phyloP scores from a whole-genome alignment of 2,797 vertebrate genomes.

The Gymnothorax reevesii region DNA sequence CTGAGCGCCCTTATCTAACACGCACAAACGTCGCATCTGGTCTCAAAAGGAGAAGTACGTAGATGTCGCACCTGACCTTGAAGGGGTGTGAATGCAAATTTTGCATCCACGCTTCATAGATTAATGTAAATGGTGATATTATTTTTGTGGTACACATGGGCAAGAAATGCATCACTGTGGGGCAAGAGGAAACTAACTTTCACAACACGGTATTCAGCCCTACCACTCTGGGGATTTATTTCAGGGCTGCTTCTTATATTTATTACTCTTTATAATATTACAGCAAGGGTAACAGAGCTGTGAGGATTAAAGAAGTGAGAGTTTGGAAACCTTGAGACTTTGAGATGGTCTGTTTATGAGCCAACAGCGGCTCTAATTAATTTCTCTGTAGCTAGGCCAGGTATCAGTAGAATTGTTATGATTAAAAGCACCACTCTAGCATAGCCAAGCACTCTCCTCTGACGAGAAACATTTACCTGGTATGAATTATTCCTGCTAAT shows the following conservation, averaged over 20 bases:
- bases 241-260: background rate
- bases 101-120: too few relatives aligned
- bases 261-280: background rate
- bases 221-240: background rate
- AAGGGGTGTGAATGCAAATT: too few relatives aligned
- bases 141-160: background rate
- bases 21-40: too few relatives aligned
- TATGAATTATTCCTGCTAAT: conserved; percentile 49
- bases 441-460: conserved; percentile 4
- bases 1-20: too few relatives aligned
- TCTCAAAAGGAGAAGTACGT: too few relatives aligned
- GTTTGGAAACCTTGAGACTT: background rate
- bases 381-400: conserved; percentile 30
- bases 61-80: too few relatives aligned
- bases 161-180: background rate
- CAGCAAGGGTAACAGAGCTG: background rate
- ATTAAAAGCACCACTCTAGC: conserved; percentile 25
- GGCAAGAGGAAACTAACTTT: background rate
- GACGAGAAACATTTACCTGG: conserved; percentile 43
- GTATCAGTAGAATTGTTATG: conserved; percentile 33
- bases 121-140: too few relatives aligned
- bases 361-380: conserved; percentile 29
- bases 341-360: background rate
- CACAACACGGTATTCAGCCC: background rate
- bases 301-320: background rate